A percentile compares a stretch with the other conserved stretches of the same genome.
phyloP scores from a whole-genome alignment of 2,888 invertebrate species.

The Xylocampa areola region DNA sequence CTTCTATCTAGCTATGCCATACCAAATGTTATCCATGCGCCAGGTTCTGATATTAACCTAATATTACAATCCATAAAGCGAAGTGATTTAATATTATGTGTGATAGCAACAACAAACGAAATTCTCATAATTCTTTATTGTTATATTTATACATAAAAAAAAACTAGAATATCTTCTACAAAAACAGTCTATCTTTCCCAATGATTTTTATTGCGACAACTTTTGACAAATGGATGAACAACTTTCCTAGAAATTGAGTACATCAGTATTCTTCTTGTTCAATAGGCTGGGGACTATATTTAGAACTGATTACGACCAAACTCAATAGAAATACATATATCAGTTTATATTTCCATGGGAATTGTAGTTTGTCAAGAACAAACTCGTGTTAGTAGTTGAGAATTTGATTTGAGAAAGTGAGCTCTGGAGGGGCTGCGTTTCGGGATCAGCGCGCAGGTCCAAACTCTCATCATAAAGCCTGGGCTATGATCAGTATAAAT shows the following conservation, averaged over 20 bases:
- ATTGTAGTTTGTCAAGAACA: slow-evolving; percentile 22
- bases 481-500: too few species aligned
- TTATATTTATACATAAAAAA: too few species aligned
- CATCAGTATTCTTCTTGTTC: slow-evolving; percentile 10
- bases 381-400: slow-evolving; percentile 35
- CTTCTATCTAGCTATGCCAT: too few species aligned
- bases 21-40: too few species aligned
- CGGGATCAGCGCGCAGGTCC: not conserved
- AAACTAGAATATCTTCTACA: not conserved
- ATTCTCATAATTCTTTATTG: too few species aligned
- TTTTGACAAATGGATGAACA: slow-evolving; percentile 2
- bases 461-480: too few species aligned
- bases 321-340: slow-evolving; percentile 14
- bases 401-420: slow-evolving; percentile 25
- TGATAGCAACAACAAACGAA: too few species aligned
- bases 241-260: slow-evolving; percentile 9
- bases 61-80: too few species aligned
- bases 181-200: not conserved
- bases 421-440: not conserved
- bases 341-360: slow-evolving; percentile 35
- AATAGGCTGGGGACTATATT: slow-evolving; percentile 22
- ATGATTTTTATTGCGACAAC: slow-evolving; percentile 4
- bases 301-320: slow-evolving; percentile 3
- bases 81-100: too few species aligned
- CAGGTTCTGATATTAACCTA: too few species aligned